Conservation (phyloP, 2,888 invertebrate genomes). For the Coelinius sp. region DNA sequence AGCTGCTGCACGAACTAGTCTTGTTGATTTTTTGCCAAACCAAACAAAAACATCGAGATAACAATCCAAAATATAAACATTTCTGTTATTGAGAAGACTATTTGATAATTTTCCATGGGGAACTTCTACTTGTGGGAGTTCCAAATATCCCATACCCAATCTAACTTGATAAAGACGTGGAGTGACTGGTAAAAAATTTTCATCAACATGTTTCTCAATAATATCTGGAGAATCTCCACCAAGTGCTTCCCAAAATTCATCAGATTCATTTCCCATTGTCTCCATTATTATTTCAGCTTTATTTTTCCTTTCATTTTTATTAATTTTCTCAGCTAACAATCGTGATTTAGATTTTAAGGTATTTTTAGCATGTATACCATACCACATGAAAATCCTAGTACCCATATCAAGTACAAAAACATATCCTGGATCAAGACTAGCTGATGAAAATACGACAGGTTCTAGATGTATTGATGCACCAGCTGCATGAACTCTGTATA, state of each 20-base stretch:
- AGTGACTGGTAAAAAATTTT: slow-evolving; percentile 76
- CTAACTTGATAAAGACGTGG: slow-evolving; percentile 94
- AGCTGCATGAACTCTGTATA: slow-evolving; percentile 92
- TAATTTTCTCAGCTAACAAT: slow-evolving; percentile 97
- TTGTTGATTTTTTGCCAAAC: slow-evolving; percentile 98
- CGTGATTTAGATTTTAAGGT: slow-evolving; percentile 90
- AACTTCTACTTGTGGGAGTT: slow-evolving; percentile 92
- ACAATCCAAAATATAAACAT: slow-evolving; percentile 97
- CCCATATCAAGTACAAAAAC: slow-evolving; percentile 94
- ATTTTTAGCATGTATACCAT: slow-evolving; percentile 88
- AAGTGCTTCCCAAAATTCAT: slow-evolving; percentile 87
- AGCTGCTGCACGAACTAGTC: slow-evolving; percentile 94
- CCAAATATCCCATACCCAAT: slow-evolving; percentile 98
- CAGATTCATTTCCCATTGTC: slow-evolving; percentile 85
- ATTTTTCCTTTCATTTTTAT: slow-evolving; percentile 97
- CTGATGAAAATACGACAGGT: slow-evolving; percentile 81
- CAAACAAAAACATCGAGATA: slow-evolving; percentile 95
- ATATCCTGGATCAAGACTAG: slow-evolving; percentile 89
- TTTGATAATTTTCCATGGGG: slow-evolving; percentile 84
- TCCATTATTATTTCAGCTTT: slow-evolving; percentile 91
- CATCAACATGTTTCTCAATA: slow-evolving; percentile 79
- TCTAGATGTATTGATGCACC: slow-evolving; percentile 91
- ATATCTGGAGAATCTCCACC: slow-evolving; percentile 67
- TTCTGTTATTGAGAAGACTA: slow-evolving; percentile 86
- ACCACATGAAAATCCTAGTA: slow-evolving; percentile 90